These are phyloP conservation scores for Coccyzus lansbergi DNA, from an alignment of 2,797 vertebrate genomes.

Conservation along the genomic window DNA sequence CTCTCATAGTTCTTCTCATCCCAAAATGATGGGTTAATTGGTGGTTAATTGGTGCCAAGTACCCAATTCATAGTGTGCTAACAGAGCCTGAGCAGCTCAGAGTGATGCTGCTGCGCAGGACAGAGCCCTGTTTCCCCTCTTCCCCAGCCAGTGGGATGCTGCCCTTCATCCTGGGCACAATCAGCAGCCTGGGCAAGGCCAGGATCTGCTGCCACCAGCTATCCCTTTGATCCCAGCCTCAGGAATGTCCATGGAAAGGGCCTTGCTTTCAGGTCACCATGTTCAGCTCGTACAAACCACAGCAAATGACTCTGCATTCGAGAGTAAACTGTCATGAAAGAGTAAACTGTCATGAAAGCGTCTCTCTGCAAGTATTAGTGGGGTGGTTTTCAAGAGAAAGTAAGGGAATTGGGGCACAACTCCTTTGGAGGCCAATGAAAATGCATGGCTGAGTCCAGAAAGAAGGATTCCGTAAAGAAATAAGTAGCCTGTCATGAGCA, in stretches of 20 bases:
- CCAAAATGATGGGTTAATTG: not conserved
- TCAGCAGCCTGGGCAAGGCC: not conserved
- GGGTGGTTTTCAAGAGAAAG: not conserved
- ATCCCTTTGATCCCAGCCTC: conserved; percentile 2
- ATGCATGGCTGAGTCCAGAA: not conserved
- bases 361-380: not conserved
- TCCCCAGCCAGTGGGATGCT: not conserved
- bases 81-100: not conserved
- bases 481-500: not conserved
- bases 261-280: not conserved
- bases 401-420: not conserved
- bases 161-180: not conserved
- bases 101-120: not conserved
- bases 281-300: not conserved
- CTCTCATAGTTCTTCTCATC: not conserved
- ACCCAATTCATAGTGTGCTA: not conserved
- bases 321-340: not conserved
- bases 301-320: not conserved
- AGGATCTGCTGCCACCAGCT: not conserved
- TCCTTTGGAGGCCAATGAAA: not conserved
- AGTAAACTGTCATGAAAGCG: not conserved
- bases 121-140: not conserved
- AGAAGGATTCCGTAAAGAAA: not conserved
- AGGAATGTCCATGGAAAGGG: not conserved
- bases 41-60: not conserved